phyloP scores from a whole-genome alignment of 2,797 vertebrate genomes.

The Myotis vivesi region DNA sequence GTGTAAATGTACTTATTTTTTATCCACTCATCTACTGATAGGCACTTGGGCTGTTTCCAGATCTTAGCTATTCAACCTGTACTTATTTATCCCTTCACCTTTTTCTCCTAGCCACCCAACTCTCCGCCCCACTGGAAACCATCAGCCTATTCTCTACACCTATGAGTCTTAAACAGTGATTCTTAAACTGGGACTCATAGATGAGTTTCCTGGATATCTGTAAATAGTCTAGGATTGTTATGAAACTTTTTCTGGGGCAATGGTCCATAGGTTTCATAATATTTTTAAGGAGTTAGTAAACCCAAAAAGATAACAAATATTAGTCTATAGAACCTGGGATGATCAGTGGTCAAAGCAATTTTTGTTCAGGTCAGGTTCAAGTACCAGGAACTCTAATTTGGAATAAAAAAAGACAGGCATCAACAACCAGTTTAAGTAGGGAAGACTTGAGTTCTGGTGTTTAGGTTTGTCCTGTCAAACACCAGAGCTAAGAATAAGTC shows the following conservation, averaged over 20 bases:
- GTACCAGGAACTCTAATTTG: not conserved
- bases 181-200: not conserved
- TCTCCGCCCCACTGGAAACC: not conserved
- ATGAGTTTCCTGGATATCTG: not conserved
- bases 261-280: not conserved
- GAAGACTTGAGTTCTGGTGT: not conserved
- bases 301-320: not conserved
- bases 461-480: not conserved
- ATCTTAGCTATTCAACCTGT: too few relatives aligned
- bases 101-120: not conserved
- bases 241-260: not conserved
- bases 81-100: not conserved
- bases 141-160: not conserved
- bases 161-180: not conserved
- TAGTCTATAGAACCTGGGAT: not conserved
- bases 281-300: conserved; percentile 1
- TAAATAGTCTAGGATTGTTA: conserved; percentile 7
- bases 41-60: too few relatives aligned
- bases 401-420: conserved; percentile 4
- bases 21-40: too few relatives aligned
- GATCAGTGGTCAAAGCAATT: conserved; percentile 13
- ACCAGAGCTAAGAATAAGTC: not conserved
- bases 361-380: not conserved
- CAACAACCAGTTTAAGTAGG: not conserved
- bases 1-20: too few relatives aligned